These are phyloP conservation scores for Zaprionus ghesquierei DNA, from an alignment of 1,140 invertebrate species.

Conservation along the genomic window DNA sequence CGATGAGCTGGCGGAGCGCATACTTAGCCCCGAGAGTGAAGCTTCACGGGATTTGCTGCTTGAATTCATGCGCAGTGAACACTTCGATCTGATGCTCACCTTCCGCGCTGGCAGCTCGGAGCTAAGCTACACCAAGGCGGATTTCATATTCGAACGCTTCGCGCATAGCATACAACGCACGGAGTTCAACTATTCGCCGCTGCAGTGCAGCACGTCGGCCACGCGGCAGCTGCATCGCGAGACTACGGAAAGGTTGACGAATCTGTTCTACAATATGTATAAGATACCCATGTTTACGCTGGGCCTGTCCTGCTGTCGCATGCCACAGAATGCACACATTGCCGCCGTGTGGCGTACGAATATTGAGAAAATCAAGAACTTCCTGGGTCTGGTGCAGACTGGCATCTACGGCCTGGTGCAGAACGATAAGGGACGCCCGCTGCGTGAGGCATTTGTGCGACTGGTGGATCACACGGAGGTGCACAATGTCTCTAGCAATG, in stretches of 20 bases:
- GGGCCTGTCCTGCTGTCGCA: conserved; percentile 90
- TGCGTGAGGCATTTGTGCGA: conserved; percentile 88
- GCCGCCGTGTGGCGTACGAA: conserved; percentile 90
- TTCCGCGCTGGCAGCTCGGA: conserved; percentile 73
- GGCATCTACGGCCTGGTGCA: conserved; percentile 89
- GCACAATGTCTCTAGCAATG: conserved; percentile 86
- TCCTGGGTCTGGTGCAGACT: conserved; percentile 84
- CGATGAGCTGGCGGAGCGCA: conserved; percentile 73
- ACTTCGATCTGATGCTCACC: conserved; percentile 73
- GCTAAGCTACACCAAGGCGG: conserved; percentile 57
- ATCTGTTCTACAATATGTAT: conserved; percentile 84
- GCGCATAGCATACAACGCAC: conserved; percentile 67
- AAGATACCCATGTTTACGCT: conserved; percentile 85
- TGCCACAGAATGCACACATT: conserved; percentile 87
- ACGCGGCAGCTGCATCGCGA: conserved; percentile 56
- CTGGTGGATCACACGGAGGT: conserved; percentile 85
- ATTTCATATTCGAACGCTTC: conserved; percentile 69
- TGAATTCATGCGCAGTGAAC: conserved; percentile 67
- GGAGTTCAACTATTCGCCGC: conserved; percentile 70
- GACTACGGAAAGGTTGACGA: conserved; percentile 82
- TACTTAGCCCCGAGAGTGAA: conserved; percentile 66
- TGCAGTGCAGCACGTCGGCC: conserved; percentile 61
- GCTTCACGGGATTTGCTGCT: conserved; percentile 58
- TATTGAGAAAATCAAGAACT: conserved; percentile 88
- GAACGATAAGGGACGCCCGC: conserved; percentile 85